Percentiles rank a stretch among this genome's conserved stretches.
Conservation (phyloP, 1,140 invertebrate genomes). For the Orussus abietinus region DNA sequence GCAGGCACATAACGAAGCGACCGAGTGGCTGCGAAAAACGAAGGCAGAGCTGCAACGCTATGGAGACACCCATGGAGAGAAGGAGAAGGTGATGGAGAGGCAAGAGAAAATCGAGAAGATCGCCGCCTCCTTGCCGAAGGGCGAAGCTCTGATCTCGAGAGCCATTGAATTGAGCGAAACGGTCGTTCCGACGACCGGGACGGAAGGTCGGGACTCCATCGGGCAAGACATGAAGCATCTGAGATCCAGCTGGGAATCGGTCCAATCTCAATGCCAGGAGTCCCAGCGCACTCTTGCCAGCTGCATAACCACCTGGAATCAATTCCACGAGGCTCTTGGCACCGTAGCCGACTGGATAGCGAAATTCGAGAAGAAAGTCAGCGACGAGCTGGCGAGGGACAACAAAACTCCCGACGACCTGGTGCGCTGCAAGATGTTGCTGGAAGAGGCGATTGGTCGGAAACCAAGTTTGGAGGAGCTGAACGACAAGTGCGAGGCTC, state of each 20-base stretch:
- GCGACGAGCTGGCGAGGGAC: constrained; percentile 65
- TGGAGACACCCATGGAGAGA: constrained; percentile 78
- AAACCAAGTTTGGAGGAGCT: constrained; percentile 77
- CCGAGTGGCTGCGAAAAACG: constrained; percentile 83
- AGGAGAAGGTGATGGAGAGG: constrained; percentile 69
- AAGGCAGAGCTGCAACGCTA: constrained; percentile 82
- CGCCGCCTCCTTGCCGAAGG: constrained; percentile 62
- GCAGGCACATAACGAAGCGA: constrained; percentile 73
- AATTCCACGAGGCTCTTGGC: constrained; percentile 74
- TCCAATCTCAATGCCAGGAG: constrained; percentile 77
- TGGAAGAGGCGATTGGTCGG: constrained; percentile 72
- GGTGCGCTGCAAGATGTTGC: constrained; percentile 68
- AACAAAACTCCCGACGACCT: constrained; percentile 79
- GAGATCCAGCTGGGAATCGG: constrained; percentile 81
- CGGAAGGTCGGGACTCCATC: constrained; percentile 81
- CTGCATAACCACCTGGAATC: constrained; percentile 82
- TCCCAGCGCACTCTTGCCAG: constrained; percentile 72
- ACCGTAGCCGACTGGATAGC: constrained; percentile 77
- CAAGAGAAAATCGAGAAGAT: constrained; percentile 70
- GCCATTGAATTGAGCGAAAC: constrained; percentile 72
- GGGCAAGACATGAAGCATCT: constrained; percentile 81
- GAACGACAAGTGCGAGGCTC: constrained; percentile 80
- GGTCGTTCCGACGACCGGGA: constrained; percentile 76
- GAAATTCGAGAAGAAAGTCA: constrained; percentile 65
- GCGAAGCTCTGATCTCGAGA: constrained; percentile 69